Conservation (phyloP, 2,113 vertebrate species). For the Rhadina sibilatrix region DNA sequence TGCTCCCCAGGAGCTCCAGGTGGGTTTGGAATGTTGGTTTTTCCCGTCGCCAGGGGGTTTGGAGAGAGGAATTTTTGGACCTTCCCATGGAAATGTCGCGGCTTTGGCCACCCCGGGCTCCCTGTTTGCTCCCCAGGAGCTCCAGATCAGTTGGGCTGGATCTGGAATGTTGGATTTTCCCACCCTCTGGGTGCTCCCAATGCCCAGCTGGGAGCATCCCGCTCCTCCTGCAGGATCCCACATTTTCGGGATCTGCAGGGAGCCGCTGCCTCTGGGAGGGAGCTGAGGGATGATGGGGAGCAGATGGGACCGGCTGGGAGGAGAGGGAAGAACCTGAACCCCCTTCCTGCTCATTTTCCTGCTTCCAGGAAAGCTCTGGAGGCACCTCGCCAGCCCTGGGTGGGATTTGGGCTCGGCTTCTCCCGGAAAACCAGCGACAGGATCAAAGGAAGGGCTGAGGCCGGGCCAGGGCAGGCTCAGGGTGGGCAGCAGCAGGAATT, state of each 20-base stretch:
- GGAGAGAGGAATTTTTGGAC: background rate
- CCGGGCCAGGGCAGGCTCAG: background rate
- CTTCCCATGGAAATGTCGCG: background rate
- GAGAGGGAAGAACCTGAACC: background rate
- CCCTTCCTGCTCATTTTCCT: background rate
- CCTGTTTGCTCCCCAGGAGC: background rate
- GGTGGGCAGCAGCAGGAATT: background rate
- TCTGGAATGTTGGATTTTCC: background rate
- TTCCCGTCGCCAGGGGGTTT: background rate
- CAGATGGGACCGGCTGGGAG: background rate
- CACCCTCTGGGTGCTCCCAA: background rate
- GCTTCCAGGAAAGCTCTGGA: background rate
- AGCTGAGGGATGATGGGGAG: background rate
- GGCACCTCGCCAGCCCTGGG: background rate
- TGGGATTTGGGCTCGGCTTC: background rate
- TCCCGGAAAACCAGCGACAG: background rate
- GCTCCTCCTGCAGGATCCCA: background rate
- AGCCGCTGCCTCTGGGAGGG: background rate
- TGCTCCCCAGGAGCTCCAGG: background rate
- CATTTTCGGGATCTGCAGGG: background rate
- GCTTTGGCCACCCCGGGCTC: background rate
- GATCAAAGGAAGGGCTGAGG: background rate
- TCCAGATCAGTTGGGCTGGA: background rate
- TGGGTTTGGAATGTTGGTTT: background rate
- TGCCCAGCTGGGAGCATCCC: background rate